A percentile compares a stretch with the other conserved stretches of the same genome.
These are phyloP conservation scores for Cephus rjabovi DNA, from an alignment of 2,888 invertebrate species.

Conservation along the genomic window DNA sequence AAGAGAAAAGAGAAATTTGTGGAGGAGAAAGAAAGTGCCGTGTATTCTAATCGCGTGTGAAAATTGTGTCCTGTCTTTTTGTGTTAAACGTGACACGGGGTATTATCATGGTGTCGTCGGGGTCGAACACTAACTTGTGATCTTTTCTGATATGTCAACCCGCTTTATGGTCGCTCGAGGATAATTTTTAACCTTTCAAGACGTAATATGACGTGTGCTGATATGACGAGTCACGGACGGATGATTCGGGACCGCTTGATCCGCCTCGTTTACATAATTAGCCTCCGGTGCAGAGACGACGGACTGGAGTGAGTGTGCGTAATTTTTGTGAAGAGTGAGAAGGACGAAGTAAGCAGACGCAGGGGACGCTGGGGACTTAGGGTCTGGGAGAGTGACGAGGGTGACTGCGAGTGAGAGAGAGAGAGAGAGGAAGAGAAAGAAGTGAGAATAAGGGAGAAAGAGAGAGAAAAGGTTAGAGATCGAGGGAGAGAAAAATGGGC, in stretches of 20 bases:
- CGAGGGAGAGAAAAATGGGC: slow-evolving; percentile 27
- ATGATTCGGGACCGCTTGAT: slow-evolving; percentile 46
- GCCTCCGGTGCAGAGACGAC: slow-evolving; percentile 28
- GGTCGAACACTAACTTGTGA: background rate
- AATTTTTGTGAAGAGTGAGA: slow-evolving; percentile 25
- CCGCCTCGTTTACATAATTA: slow-evolving; percentile 47
- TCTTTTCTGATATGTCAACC: background rate
- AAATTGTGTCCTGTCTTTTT: background rate
- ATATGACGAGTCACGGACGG: slow-evolving; percentile 40
- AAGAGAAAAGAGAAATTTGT: background rate
- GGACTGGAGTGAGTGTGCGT: slow-evolving; percentile 21
- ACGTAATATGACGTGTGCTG: background rate
- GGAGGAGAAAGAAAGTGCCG: background rate
- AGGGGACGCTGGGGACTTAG: background rate
- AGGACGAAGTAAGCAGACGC: slow-evolving; percentile 1
- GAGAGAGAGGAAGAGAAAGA: slow-evolving; percentile 31
- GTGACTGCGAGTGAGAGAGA: slow-evolving; percentile 32
- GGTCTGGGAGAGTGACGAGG: slow-evolving; percentile 21
- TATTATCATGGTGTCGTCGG: background rate
- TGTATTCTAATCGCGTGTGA: background rate
- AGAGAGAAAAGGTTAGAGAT: slow-evolving; percentile 10
- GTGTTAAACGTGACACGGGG: background rate
- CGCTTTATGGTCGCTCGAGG: background rate
- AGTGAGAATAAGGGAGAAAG: slow-evolving; percentile 8
- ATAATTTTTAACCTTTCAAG: background rate